Evolutionary conservation across 2,797 vertebrate species (phyloP).

Genomic region (Lepus townsendii): DNA sequence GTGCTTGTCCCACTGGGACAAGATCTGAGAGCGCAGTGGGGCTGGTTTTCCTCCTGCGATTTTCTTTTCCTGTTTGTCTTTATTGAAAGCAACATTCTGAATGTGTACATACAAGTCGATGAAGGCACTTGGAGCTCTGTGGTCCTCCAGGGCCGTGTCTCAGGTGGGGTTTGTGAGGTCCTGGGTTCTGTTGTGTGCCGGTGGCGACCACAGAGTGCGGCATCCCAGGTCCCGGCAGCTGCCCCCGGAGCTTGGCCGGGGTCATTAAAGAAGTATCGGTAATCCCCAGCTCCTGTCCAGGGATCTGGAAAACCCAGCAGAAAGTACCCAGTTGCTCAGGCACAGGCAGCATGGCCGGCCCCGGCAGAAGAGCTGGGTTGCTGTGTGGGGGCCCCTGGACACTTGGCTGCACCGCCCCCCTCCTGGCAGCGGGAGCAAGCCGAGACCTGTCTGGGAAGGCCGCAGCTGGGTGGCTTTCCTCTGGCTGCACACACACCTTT

Average conservation of each 20-base stretch:
- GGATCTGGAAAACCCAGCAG: conserved; percentile 47
- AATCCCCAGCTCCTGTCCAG: conserved; percentile 34
- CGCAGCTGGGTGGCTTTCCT: conserved; percentile 87
- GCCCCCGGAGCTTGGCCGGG: background rate
- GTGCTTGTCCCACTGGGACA: background rate
- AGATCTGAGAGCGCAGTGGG: background rate
- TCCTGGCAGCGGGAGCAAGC: conserved; percentile 85
- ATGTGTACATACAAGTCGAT: background rate
- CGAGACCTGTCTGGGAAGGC: conserved; percentile 86
- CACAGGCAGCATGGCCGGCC: conserved; percentile 11
- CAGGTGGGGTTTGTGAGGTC: background rate
- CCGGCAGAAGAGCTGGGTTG: conserved; percentile 76
- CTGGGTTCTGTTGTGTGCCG: background rate
- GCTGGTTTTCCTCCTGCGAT: background rate
- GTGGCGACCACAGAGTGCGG: background rate
- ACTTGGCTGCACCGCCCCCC: conserved; percentile 83
- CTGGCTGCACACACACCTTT: conserved; percentile 87
- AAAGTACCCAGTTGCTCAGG: background rate
- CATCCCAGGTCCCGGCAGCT: background rate
- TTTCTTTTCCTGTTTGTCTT: background rate
- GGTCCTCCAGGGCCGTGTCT: background rate
- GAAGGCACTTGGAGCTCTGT: background rate
- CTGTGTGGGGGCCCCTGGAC: conserved; percentile 71
- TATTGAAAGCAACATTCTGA: background rate
- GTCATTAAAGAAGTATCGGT: conserved; percentile 48